These are phyloP conservation scores for Tineola bisselliella DNA, from an alignment of 2,888 invertebrate species.

Conservation along the genomic window DNA sequence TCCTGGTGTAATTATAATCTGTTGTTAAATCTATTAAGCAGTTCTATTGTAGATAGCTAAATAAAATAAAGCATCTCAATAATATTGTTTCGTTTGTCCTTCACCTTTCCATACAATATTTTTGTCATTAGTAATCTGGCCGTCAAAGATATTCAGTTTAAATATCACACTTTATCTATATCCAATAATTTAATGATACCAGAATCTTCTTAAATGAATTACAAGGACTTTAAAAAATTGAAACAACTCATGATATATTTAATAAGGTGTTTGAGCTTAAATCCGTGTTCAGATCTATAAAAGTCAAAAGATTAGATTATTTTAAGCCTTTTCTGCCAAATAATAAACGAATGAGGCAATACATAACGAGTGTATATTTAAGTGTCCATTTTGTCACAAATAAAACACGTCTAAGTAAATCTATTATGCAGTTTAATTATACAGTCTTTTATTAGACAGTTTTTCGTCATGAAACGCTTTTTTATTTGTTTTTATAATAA, in stretches of 20 bases:
- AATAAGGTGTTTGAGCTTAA: background rate
- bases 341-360: no score
- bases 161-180: constrained; percentile 61
- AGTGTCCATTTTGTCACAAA: no score
- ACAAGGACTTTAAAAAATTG: background rate
- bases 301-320: background rate
- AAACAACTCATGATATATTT: background rate
- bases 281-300: background rate
- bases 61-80: constrained; percentile 24
- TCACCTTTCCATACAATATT: constrained; percentile 49
- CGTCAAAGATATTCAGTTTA: constrained; percentile 68
- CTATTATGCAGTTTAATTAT: no score
- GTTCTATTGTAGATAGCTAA: no score
- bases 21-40: no score
- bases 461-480: background rate
- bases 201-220: background rate
- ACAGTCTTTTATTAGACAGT: background rate
- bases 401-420: no score
- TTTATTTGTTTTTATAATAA: background rate
- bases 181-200: constrained; percentile 41
- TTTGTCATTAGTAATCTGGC: constrained; percentile 61
- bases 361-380: no score
- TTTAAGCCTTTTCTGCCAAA: background rate
- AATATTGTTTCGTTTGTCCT: constrained; percentile 37
- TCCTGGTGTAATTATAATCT: no score